Evolutionary conservation across 2,113 vertebrate genomes (phyloP).

Genomic region (Tetraodon nigroviridis): DNA sequence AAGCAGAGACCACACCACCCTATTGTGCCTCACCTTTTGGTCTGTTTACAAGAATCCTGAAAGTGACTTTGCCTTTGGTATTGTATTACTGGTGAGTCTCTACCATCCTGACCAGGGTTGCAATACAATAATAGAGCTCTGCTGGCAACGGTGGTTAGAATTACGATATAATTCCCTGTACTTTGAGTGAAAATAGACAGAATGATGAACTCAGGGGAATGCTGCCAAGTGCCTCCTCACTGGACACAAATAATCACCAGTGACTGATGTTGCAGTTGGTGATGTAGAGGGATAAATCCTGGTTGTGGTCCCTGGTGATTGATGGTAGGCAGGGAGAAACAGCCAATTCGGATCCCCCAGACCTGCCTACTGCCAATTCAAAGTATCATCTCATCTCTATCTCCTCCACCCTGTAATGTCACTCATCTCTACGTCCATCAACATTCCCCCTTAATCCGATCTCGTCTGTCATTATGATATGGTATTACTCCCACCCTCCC

Average conservation of each 20-base stretch:
- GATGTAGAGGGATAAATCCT: conserved; percentile 10
- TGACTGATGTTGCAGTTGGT: conserved; percentile 49
- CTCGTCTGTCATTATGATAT: conserved; percentile 63
- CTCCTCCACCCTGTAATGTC: conserved; percentile 15
- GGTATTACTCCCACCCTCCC: conserved; percentile 34
- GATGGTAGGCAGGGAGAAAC: background rate
- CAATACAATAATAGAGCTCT: conserved; percentile 38
- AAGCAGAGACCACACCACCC: conserved; percentile 28
- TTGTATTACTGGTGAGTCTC: conserved; percentile 62
- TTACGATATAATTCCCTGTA: conserved; percentile 8
- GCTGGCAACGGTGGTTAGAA: conserved; percentile 43
- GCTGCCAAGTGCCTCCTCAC: conserved; percentile 12
- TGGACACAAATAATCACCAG: conserved; percentile 3
- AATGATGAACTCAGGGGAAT: conserved; percentile 31
- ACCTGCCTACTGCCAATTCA: background rate
- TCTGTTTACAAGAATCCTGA: conserved; percentile 48
- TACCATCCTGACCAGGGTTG: conserved; percentile 13
- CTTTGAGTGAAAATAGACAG: conserved; percentile 24
- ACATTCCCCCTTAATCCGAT: conserved; percentile 51
- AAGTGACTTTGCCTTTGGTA: conserved; percentile 63
- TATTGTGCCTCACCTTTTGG: conserved; percentile 24
- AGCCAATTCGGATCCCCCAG: background rate
- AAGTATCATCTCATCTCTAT: conserved; percentile 16
- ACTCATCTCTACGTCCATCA: conserved; percentile 59
- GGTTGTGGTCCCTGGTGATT: conserved; percentile 16